Percentiles rank a stretch among this genome's conserved stretches.
Evolutionary conservation across 2,797 vertebrate species (phyloP).

Genomic region (Aplochiton taeniatus): DNA sequence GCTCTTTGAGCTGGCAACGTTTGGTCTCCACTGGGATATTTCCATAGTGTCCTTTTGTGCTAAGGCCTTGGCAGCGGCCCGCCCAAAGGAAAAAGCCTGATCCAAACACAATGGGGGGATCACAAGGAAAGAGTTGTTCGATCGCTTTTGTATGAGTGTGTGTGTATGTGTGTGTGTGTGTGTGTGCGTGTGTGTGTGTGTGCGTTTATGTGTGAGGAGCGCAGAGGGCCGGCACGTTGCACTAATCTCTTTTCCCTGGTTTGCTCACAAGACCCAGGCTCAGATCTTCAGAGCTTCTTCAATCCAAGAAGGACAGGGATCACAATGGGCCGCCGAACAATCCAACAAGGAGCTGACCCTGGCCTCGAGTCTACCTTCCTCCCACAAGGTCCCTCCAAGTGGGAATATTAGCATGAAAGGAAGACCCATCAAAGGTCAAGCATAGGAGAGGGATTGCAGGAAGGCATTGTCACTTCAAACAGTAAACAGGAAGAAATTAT

Average conservation of each 20-base stretch:
- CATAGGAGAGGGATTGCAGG: too few relatives aligned
- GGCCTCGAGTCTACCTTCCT: constrained; percentile 20
- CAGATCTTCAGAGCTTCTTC: constrained; percentile 63
- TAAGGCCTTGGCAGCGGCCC: constrained; percentile 45
- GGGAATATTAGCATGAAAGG: too few relatives aligned
- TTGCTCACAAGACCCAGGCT: constrained; percentile 65
- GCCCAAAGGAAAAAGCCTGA: constrained; percentile 55
- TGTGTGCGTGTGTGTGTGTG: constrained; percentile 10
- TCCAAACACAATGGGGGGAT: constrained; percentile 63
- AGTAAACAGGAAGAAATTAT: too few relatives aligned
- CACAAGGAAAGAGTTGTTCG: constrained; percentile 65
- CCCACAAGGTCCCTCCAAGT: constrained; percentile 51
- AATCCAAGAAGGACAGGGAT: constrained; percentile 51
- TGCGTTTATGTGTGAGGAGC: constrained; percentile 47
- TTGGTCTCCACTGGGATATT: constrained; percentile 47
- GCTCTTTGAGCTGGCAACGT: constrained; percentile 32
- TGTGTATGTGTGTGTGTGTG: not conserved
- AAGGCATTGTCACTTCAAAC: too few relatives aligned
- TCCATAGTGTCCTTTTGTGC: constrained; percentile 53
- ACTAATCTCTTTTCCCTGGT: constrained; percentile 75
- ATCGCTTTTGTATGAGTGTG: constrained; percentile 34
- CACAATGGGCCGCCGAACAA: constrained; percentile 23
- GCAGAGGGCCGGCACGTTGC: constrained; percentile 59
- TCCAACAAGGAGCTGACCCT: constrained; percentile 14
- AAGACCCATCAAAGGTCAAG: too few relatives aligned